phyloP scores from a whole-genome alignment of 2,797 vertebrate species.

The Coregonus suidteri region DNA sequence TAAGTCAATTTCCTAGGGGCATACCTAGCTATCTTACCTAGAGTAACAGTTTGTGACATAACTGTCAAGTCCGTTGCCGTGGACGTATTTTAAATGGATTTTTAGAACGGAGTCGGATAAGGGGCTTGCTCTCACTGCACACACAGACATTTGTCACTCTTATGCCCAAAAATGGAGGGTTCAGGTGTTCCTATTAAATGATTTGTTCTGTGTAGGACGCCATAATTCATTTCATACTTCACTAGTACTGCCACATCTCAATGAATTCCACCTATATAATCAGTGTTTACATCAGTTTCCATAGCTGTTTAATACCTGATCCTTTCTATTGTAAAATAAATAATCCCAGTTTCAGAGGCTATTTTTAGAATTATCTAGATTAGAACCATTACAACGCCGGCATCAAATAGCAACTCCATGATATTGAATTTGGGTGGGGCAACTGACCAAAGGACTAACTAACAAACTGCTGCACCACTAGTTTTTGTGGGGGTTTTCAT shows the following conservation, averaged over 20 bases:
- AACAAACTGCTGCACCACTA: background rate
- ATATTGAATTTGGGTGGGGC: conserved; percentile 5
- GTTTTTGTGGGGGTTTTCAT: background rate
- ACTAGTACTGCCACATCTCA: conserved; percentile 49
- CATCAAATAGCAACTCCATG: conserved; percentile 51
- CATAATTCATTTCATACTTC: conserved; percentile 48
- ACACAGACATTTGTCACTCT: conserved; percentile 5
- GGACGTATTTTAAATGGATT: conserved; percentile 9
- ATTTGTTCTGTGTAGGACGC: conserved; percentile 47
- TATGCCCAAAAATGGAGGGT: conserved; percentile 45
- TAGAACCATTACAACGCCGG: conserved; percentile 69
- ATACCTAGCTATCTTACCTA: background rate
- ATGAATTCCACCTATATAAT: conserved; percentile 52
- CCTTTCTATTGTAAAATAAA: conserved; percentile 76
- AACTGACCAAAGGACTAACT: background rate
- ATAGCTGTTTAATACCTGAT: conserved; percentile 61
- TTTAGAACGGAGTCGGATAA: background rate
- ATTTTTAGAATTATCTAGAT: conserved; percentile 65
- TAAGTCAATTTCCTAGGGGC: background rate
- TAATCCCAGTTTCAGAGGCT: conserved; percentile 74
- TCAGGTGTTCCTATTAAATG: background rate
- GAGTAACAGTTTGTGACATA: background rate
- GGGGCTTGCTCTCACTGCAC: background rate
- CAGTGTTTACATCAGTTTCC: conserved; percentile 74
- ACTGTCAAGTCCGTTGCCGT: conserved; percentile 9